A percentile compares a stretch with the other conserved stretches of the same genome.
phyloP scores from a whole-genome alignment of 2,888 invertebrate genomes.

The Silvanus unidentatus region DNA sequence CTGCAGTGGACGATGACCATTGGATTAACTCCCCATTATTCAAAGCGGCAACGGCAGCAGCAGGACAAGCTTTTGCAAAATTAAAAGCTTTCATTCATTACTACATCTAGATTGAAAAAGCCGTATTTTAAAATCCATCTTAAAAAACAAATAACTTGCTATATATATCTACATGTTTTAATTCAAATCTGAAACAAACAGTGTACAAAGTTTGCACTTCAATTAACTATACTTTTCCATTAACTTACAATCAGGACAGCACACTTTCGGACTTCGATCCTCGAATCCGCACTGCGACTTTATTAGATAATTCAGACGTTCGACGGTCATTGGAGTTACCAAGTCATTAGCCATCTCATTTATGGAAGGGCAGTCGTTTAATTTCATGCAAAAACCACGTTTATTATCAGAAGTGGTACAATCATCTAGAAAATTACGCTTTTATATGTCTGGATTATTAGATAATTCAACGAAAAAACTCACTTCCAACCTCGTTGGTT shows the following conservation, averaged over 20 bases:
- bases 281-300: constrained; percentile 52
- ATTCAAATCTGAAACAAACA: background rate
- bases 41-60: constrained; percentile 24
- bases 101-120: no score
- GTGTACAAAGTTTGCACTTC: constrained; percentile 4
- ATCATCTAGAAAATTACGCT: constrained; percentile 16
- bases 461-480: no score
- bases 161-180: no score
- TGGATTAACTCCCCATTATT: constrained; percentile 38
- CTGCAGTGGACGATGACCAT: constrained; percentile 29
- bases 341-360: constrained; percentile 34
- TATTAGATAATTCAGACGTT: constrained; percentile 44
- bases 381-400: constrained; percentile 46
- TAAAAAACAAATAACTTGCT: no score
- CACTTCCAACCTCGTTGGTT: no score
- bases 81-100: constrained; percentile 23
- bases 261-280: constrained; percentile 48
- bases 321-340: constrained; percentile 24
- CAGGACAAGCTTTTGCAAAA: constrained; percentile 23
- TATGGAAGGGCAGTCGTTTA: constrained; percentile 47
- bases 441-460: no score
- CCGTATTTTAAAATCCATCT: no score
- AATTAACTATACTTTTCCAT: no score
- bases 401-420: constrained; percentile 46
- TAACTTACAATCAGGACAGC: constrained; percentile 40